Evolutionary conservation across 2,888 invertebrate species (phyloP).

Genomic region (Acholoe squamosa): DNA sequence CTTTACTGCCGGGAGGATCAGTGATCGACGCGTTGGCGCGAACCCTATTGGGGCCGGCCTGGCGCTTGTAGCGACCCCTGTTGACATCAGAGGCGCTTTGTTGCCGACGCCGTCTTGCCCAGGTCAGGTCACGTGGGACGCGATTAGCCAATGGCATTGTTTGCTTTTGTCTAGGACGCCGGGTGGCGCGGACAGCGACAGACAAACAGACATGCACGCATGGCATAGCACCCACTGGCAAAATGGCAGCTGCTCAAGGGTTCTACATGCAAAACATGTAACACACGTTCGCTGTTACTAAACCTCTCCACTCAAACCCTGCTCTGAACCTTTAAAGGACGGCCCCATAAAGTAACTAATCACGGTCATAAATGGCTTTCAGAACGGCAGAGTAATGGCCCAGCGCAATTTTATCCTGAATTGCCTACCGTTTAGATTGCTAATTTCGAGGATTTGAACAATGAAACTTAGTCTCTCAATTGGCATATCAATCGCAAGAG

Average conservation of each 20-base stretch:
- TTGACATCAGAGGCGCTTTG: conserved; percentile 42
- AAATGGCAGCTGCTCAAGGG: background rate
- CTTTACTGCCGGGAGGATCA: background rate
- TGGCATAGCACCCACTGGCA: background rate
- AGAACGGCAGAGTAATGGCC: background rate
- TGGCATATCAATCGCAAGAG: conserved; percentile 22
- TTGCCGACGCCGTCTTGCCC: conserved; percentile 27
- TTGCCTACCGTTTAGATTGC: conserved; percentile 25
- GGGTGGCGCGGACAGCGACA: background rate
- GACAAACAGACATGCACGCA: background rate
- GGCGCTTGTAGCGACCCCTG: background rate
- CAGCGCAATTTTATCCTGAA: background rate
- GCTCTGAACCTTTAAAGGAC: background rate
- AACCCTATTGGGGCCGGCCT: background rate
- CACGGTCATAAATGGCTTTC: background rate
- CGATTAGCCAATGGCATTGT: conserved; percentile 16
- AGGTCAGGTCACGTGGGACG: conserved; percentile 49
- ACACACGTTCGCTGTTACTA: no score
- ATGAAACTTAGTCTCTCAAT: conserved; percentile 15
- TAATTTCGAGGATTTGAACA: background rate
- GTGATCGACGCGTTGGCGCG: background rate
- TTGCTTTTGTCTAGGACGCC: background rate
- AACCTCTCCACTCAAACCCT: no score
- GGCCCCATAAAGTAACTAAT: background rate
- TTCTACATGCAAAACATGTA: background rate